Evolutionary conservation across 2,797 vertebrate genomes (phyloP), one percentile per base, ranked within the genome.

Genomic region (Argentina silus): DNA sequence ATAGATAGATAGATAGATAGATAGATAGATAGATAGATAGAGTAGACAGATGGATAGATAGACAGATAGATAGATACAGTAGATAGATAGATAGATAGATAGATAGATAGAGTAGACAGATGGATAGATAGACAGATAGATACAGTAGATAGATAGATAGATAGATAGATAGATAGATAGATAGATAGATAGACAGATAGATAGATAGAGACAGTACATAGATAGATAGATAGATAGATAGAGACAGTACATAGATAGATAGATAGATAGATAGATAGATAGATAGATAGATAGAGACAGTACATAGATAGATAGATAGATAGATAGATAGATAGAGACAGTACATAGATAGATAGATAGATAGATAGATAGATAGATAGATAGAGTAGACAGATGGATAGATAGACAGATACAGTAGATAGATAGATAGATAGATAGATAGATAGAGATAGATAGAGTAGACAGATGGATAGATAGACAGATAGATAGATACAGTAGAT

Each of bases 191-290:
- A 12, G 7, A 23, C 17, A 19, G 11, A 27, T n/a, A 45, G 6
- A 61, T 19, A 70, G 44, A 8, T 27, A 69, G 12, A 67, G n/a
- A n/a, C n/a, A n/a, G n/a, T n/a, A n/a, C n/a, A n/a, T n/a, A n/a
- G 17, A 80, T 36, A 78, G 53, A 8, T 17, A 72, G n/a, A n/a
- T n/a, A 48, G 17, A 74, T 27, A 43, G 60, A 73, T 27, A 17
- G 62, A 77, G 42, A 62, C n/a, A 61, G 64, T n/a, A n/a, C 17
- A 44, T 21, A 45, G 21, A 60, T 48, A 70, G 43, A 53, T 47
- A 60, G 61, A 56, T 44, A 23, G 50, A 61, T n/a, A 61, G 15
- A 75, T 4, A 78, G n/a, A 42, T 11, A 48, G 23, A 50, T 14
- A 44, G 43, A 47, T 2, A 69, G 60, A 59, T 15, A 45, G 67